A percentile compares a stretch with the other conserved stretches of the same genome.
These are phyloP conservation scores for Tragelaphus strepsiceros DNA, from an alignment of 2,113 vertebrate species.

Conservation along the genomic window DNA sequence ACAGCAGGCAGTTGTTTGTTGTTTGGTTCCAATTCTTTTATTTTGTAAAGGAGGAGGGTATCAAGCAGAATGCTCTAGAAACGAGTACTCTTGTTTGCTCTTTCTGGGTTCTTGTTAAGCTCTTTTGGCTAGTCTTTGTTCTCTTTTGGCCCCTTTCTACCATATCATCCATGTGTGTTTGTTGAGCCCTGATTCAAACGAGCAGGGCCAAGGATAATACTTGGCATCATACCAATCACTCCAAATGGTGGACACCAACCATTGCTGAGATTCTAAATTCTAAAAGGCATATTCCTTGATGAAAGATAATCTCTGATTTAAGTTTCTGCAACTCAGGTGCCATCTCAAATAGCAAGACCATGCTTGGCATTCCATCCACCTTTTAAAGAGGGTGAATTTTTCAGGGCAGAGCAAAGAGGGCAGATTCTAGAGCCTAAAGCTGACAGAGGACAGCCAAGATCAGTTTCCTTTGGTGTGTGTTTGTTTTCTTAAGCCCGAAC, in stretches of 20 bases:
- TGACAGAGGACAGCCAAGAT: background rate
- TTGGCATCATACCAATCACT: background rate
- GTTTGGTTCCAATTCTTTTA: background rate
- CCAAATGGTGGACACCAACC: background rate
- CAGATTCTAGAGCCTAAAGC: slow-evolving; percentile 1
- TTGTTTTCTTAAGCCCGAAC: slow-evolving; percentile 59
- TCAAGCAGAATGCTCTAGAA: background rate
- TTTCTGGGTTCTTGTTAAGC: background rate
- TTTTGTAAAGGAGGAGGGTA: background rate
- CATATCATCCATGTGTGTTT: background rate
- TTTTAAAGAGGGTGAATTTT: background rate
- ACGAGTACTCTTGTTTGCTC: background rate
- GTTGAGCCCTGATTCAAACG: background rate
- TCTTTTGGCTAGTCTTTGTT: background rate
- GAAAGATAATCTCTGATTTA: background rate
- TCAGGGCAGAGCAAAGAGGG: background rate
- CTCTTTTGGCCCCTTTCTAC: background rate
- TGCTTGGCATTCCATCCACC: background rate
- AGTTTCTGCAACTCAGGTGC: background rate
- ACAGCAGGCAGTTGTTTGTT: background rate
- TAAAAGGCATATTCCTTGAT: background rate
- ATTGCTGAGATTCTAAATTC: background rate
- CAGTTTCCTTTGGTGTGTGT: slow-evolving; percentile 36
- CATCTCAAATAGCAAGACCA: background rate
- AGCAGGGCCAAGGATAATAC: background rate